Conservation (phyloP, 2,888 invertebrate species). For the Rhingia campestris region DNA sequence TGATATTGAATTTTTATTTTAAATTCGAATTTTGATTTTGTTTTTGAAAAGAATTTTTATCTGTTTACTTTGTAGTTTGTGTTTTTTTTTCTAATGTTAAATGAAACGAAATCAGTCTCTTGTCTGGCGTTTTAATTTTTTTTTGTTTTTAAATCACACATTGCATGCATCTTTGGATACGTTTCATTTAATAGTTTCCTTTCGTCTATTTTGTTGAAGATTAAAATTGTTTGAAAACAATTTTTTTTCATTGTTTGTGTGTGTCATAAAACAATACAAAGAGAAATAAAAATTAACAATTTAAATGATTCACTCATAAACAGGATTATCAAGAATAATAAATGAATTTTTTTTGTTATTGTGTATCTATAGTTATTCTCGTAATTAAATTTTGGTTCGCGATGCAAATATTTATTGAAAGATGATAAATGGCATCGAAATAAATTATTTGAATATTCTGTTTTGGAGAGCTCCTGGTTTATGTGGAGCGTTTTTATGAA, state of each 20-base stretch:
- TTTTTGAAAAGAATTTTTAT: constrained; percentile 52
- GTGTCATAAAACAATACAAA: constrained; percentile 30
- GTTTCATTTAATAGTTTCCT: constrained; percentile 78
- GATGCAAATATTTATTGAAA: constrained; percentile 19
- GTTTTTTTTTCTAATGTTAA: constrained; percentile 67
- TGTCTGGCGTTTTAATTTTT: constrained; percentile 75
- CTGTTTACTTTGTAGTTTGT: constrained; percentile 62
- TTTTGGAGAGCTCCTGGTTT: constrained; percentile 19
- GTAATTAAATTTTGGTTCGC: not conserved
- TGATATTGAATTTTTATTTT: constrained; percentile 41
- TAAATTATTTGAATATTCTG: constrained; percentile 41
- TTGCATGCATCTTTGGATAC: constrained; percentile 82
- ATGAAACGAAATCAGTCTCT: constrained; percentile 83
- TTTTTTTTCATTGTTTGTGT: constrained; percentile 20
- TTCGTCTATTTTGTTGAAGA: constrained; percentile 59
- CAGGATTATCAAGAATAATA: constrained; percentile 51
- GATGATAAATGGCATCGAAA: constrained; percentile 45
- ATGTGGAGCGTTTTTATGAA: constrained; percentile 62
- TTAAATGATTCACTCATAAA: constrained; percentile 68
- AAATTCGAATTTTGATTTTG: constrained; percentile 69
- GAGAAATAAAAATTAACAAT: constrained; percentile 8
- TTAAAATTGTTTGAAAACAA: too few species aligned
- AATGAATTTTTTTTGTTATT: too few species aligned
- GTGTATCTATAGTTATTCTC: constrained; percentile 14
- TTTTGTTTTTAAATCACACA: constrained; percentile 75